Conservation (phyloP, 2,888 invertebrate species). For the Frankliniella fusca region DNA sequence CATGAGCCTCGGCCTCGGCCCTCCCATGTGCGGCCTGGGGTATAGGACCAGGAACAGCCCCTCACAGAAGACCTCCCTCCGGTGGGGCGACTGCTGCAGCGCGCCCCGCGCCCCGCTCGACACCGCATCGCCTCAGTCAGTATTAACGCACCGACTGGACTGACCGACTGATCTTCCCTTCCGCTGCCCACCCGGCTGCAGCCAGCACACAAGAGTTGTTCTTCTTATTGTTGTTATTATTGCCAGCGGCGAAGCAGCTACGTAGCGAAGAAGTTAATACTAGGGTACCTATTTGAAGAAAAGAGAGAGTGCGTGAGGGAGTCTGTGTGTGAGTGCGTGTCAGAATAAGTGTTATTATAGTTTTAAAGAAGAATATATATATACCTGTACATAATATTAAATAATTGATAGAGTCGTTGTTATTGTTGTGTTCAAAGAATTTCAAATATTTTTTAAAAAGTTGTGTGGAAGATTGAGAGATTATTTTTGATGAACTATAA, state of each 20-base stretch:
- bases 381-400: background rate
- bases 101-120: constrained; percentile 39
- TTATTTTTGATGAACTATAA: constrained; percentile 7
- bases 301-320: background rate
- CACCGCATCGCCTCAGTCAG: background rate
- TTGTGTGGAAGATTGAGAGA: background rate
- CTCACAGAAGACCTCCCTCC: constrained; percentile 93
- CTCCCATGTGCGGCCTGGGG: constrained; percentile 91
- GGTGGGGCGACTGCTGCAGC: constrained; percentile 91
- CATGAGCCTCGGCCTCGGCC: background rate
- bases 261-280: background rate
- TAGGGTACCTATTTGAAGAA: constrained; percentile 27
- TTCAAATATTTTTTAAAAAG: background rate
- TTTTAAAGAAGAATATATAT: background rate
- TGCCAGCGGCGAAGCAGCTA: background rate
- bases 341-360: background rate
- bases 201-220: too few relatives aligned
- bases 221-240: too few relatives aligned
- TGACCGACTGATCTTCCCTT: background rate
- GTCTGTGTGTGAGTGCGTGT: background rate
- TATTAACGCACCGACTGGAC: background rate
- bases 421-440: constrained; percentile 16
- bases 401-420: background rate
- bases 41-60: constrained; percentile 95
- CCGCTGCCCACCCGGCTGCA: background rate